These are phyloP conservation scores for Mormoops blainvillei DNA, from an alignment of 2,113 vertebrate species.

Conservation along the genomic window DNA sequence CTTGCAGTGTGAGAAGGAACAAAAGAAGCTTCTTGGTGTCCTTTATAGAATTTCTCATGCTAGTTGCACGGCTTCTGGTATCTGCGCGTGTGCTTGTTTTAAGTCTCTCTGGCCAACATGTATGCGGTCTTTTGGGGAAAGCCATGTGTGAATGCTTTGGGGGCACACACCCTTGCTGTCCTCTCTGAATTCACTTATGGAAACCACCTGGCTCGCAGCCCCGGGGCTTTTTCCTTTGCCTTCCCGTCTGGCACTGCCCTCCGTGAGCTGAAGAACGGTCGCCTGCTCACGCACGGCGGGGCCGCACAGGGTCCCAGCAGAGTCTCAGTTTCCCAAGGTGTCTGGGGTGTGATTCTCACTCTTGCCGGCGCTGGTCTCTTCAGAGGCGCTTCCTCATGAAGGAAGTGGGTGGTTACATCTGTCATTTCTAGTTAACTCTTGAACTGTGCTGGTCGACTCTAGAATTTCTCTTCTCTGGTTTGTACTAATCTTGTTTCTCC, in stretches of 20 bases:
- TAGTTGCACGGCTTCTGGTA: not conserved
- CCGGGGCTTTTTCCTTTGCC: not conserved
- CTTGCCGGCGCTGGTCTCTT: not conserved
- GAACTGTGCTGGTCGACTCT: not conserved
- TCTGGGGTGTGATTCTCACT: not conserved
- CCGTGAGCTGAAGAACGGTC: not conserved
- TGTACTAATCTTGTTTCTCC: not conserved
- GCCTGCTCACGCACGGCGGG: not conserved
- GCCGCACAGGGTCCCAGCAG: not conserved
- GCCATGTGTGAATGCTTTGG: not conserved
- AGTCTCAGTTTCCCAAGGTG: not conserved
- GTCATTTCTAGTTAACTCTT: not conserved
- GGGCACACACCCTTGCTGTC: not conserved
- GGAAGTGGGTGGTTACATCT: not conserved
- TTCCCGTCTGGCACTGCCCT: not conserved
- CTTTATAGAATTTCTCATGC: not conserved
- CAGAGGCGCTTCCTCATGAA: not conserved
- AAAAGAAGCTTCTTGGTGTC: not conserved
- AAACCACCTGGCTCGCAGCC: not conserved
- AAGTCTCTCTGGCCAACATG: not conserved
- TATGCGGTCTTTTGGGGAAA: not conserved
- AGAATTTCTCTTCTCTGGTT: not conserved
- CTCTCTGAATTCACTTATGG: not conserved
- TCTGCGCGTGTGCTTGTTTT: not conserved
- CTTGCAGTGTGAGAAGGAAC: not conserved